Conservation (phyloP, 2,888 invertebrate genomes). For the Omphaloscelis lunosa region DNA sequence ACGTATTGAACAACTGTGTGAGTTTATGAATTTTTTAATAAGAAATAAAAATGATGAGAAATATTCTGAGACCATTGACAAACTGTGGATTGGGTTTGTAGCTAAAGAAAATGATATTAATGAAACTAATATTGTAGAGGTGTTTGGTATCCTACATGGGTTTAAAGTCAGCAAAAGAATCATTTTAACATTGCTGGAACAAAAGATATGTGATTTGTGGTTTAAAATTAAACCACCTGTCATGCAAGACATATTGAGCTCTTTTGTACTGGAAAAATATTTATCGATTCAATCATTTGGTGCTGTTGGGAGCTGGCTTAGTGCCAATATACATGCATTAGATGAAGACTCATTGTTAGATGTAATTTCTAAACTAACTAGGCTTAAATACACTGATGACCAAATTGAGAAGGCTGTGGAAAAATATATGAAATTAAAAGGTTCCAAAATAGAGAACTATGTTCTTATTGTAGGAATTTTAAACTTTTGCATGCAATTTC, state of each 20-base stretch:
- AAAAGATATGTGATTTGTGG: slow-evolving; percentile 90
- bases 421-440: slow-evolving; percentile 91
- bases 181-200: slow-evolving; percentile 90
- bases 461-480: slow-evolving; percentile 91
- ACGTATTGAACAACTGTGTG: slow-evolving; percentile 90
- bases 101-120: slow-evolving; percentile 90
- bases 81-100: slow-evolving; percentile 92
- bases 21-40: slow-evolving; percentile 90
- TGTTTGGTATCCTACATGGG: slow-evolving; percentile 90
- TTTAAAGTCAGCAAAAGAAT: slow-evolving; percentile 91
- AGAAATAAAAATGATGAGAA: slow-evolving; percentile 84
- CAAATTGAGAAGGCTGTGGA: slow-evolving; percentile 91
- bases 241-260: slow-evolving; percentile 87
- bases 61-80: slow-evolving; percentile 90
- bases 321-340: slow-evolving; percentile 91
- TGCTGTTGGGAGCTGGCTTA: slow-evolving; percentile 90
- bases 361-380: slow-evolving; percentile 89
- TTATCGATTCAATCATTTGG: slow-evolving; percentile 84
- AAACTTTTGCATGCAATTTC: slow-evolving; percentile 91
- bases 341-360: slow-evolving; percentile 90
- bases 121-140: slow-evolving; percentile 89
- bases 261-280: slow-evolving; percentile 83
- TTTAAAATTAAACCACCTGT: slow-evolving; percentile 86
- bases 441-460: slow-evolving; percentile 84
- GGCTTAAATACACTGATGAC: slow-evolving; percentile 89